These are phyloP conservation scores for Ophioderma brevispina DNA, from an alignment of 35 echinoderm and acorn worm genomes.

Conservation along the genomic window DNA sequence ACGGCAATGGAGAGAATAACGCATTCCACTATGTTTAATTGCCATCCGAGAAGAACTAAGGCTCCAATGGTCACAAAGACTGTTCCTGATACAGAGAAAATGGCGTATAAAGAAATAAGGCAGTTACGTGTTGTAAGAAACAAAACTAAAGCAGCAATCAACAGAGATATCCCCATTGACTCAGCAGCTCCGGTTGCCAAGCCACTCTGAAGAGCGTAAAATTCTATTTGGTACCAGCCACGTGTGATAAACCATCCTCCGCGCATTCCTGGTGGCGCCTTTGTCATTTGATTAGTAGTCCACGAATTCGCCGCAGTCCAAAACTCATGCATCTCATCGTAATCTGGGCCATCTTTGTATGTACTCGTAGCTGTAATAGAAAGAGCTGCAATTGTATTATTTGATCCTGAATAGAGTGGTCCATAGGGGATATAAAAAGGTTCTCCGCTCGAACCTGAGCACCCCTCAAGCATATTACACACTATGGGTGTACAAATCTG, in stretches of 20 bases:
- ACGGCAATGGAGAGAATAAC: conserved; percentile 68
- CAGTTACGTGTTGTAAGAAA: conserved; percentile 60
- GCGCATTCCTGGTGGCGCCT: conserved; percentile 47
- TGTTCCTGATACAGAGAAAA: conserved; percentile 56
- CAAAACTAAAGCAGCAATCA: conserved; percentile 53
- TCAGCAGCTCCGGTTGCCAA: conserved; percentile 52
- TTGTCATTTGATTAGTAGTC: conserved; percentile 11
- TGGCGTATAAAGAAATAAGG: conserved; percentile 58
- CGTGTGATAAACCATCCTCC: conserved; percentile 67
- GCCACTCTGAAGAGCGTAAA: conserved; percentile 67
- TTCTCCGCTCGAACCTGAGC: background rate
- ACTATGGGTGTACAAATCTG: conserved; percentile 40
- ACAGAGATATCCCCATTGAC: conserved; percentile 55
- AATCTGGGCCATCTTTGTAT: conserved; percentile 19
- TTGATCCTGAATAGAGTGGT: background rate
- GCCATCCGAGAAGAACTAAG: conserved; percentile 74
- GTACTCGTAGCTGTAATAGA: conserved; percentile 30
- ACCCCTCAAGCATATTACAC: too few species aligned
- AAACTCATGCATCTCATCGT: conserved; percentile 31
- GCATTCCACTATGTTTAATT: conserved; percentile 76
- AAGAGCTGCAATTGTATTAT: conserved; percentile 41
- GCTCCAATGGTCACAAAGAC: conserved; percentile 71
- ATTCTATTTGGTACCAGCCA: conserved; percentile 28
- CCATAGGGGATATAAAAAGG: background rate
- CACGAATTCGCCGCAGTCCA: conserved; percentile 47